Evolutionary conservation across 2,113 vertebrate genomes (phyloP), one percentile per base, ranked within the genome.

Genomic region (Nannobrachium achirus): DNA sequence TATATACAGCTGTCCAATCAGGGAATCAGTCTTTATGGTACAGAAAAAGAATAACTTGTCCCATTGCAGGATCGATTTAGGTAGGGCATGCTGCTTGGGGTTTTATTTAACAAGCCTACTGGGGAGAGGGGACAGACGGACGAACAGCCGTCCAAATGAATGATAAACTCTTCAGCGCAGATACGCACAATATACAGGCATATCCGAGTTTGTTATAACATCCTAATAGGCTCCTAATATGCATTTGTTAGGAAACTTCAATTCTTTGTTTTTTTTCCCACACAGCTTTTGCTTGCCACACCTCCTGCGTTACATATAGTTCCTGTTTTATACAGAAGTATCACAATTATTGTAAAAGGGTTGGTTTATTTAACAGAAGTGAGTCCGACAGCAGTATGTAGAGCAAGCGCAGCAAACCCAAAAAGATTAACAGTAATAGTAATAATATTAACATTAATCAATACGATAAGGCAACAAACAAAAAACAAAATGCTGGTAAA

Each of bases 1-100:
- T 90, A 93, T 92, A 58, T 90, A 93, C 89, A 93, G 90, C 90
- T 66, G 76, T 86, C 77, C 67, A 86, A 77, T 86, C 72, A 45
- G 76, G 79, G 76, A 76, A 59, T 68, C 65, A 63, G 25, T 33
- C 82, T 73, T 52, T 90, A 90, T 89, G 63, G 60, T 90, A 90
- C 86, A 92, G 77, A 76, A 60, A 72, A 52, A 64, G 50, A 73
- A 18, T 52, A 64, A 71, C 66, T 74, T 38, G 51, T 68, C 44
- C 8, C 57, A 56, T 51, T 19, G 7, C 2, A 7, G 9, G 19
- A 15, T 49, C 11, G 20, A 44, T 41, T 59, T 19, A 33, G 14
- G 48, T 19, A 56, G 49, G 13, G 18, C 78, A 84, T 86, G 80
- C 73, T 81, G 74, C 73, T 84, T 66, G 45, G 70, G 73, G 20